Evolutionary conservation across 2,113 vertebrate species (phyloP).

Genomic region (Gavialis gangeticus): DNA sequence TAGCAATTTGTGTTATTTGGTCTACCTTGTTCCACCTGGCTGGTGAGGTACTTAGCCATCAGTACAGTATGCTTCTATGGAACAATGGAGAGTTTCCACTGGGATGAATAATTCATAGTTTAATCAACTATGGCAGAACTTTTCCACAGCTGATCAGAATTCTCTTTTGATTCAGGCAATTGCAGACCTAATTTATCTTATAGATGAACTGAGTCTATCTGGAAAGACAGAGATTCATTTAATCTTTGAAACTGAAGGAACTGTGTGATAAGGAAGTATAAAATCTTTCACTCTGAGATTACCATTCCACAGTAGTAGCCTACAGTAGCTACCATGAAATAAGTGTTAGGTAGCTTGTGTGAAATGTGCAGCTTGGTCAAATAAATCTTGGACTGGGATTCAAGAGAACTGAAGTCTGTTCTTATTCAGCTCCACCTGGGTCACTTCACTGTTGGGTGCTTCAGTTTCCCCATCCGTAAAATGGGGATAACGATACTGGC

Average conservation of each 20-base stretch:
- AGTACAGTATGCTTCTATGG: conserved; percentile 13
- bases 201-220: neutral
- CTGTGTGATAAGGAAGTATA: conserved; percentile 22
- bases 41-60: neutral
- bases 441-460: neutral
- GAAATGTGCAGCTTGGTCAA: rapidly evolving
- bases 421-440: neutral
- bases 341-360: rapidly evolving
- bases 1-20: neutral
- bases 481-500: rapidly evolving
- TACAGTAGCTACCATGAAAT: neutral
- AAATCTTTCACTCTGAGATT: neutral
- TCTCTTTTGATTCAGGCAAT: neutral
- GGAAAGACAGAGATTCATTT: conserved; percentile 41
- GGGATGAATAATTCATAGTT: conserved; percentile 23
- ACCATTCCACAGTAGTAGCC: neutral
- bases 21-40: neutral
- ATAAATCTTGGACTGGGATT: rapidly evolving
- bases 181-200: conserved; percentile 20
- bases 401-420: rapidly evolving
- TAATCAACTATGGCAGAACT: conserved; percentile 19
- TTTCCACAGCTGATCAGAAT: neutral
- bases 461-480: neutral
- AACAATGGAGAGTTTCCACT: conserved; percentile 1
- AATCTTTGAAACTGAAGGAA: neutral